phyloP scores from a whole-genome alignment of 2,888 invertebrate species.

The Poecilobothrus nobilitatus region DNA sequence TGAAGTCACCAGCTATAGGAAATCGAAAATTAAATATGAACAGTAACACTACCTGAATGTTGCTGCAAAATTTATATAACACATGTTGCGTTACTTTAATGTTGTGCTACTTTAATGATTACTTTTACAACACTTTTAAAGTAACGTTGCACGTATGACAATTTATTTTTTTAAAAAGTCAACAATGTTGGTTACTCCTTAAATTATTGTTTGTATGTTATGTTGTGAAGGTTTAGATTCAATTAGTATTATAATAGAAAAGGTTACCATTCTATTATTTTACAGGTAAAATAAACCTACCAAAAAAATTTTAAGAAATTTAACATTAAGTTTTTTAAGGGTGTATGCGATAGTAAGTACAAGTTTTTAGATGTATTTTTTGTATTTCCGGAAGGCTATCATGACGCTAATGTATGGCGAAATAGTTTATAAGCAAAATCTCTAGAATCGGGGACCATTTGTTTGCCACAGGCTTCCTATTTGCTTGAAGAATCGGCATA shows the following conservation, averaged over 20 bases:
- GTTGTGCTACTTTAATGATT: too few relatives aligned
- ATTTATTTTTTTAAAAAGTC: too few relatives aligned
- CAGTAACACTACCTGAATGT: too few relatives aligned
- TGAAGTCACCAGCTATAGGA: too few relatives aligned
- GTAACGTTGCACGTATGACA: too few relatives aligned
- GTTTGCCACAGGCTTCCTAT: neutral
- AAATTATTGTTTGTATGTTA: too few relatives aligned
- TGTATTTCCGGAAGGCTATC: constrained; percentile 13
- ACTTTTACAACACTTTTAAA: too few relatives aligned
- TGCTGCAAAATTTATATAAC: too few relatives aligned
- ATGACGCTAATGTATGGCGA: constrained; percentile 12
- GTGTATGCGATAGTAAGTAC: constrained; percentile 13
- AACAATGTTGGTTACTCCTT: too few relatives aligned
- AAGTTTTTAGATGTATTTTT: constrained; percentile 13
- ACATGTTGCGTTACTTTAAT: too few relatives aligned
- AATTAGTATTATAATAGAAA: constrained; percentile 13
- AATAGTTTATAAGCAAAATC: neutral
- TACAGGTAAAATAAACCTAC: neutral
- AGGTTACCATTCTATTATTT: too few relatives aligned
- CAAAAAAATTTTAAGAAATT: neutral
- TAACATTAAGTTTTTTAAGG: constrained; percentile 8
- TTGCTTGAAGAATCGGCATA: neutral
- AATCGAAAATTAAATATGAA: too few relatives aligned
- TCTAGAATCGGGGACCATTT: neutral
- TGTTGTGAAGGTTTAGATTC: neutral